Evolutionary conservation across 2,797 vertebrate species (phyloP), one percentile per base, ranked within the genome.

Genomic region (Lagothrix lagotricha): DNA sequence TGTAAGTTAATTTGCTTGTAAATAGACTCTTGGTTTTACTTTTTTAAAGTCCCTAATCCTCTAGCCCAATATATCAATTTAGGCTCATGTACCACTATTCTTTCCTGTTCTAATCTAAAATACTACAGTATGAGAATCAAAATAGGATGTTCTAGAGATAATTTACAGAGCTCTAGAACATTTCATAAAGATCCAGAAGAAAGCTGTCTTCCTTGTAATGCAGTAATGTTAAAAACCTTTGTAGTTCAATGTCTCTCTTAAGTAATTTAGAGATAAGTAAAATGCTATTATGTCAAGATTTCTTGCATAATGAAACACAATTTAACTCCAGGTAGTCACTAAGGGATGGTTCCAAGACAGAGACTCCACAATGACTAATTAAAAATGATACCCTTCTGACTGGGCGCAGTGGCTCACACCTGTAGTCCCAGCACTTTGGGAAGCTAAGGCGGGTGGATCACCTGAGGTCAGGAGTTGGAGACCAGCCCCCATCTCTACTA

Each of bases 181-280:
- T n/a, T 84, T 94, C 72, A 75, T 13, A 72, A 33, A 86, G 48
- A 67, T 76, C 30, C 24, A 87, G 85, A 88, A 96, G 57, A 93
- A 87, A 70, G 33, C 0, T 67, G 7, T 7, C 22, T 85, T 83
- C 28, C 46, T 72, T 67, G 10, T 92, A 75, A 87, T 72, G 48
- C 11, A 76, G 26, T 54, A 41, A 70, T 70, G 26, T 70, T 88
- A 79, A 93, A 88, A 81, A 93, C 20, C 64, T 84, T 82, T 28
- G 54, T 33, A 24, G 26, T 58, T 93, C n/a, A 87, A 46, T 70
- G 50, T 73, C 30, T 58, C 13, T 92, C 57, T 93, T 36, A 73
- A 70, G 58, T 76, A 95, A 96, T 75, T 95, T 80, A 95, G 13
- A 90, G 41, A 80, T 58, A 96, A 72, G 36, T 92, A 58, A 88